phyloP scores from a whole-genome alignment of 2,888 invertebrate species.

The Latheticus oryzae region DNA sequence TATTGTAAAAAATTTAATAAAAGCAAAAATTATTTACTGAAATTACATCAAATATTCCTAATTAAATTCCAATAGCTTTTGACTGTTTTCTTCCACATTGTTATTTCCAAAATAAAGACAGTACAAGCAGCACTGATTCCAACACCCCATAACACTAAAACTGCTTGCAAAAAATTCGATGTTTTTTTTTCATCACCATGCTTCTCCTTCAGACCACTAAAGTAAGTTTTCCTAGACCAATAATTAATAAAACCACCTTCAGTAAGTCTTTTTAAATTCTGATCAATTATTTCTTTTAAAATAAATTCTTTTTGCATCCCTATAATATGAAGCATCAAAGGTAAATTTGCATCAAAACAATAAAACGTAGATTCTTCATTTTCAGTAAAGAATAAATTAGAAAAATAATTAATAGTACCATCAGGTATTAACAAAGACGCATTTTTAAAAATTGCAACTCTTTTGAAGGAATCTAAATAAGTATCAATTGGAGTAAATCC shows the following conservation, averaged over 20 bases:
- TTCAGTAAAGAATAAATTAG: constrained; percentile 2
- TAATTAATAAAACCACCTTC: constrained; percentile 19
- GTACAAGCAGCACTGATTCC: not conserved
- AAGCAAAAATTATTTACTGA: too few relatives aligned
- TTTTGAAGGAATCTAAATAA: constrained; percentile 1
- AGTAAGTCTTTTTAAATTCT: not conserved
- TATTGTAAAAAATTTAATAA: too few relatives aligned
- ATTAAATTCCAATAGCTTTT: too few relatives aligned
- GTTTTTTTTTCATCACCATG: too few relatives aligned
- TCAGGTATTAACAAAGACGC: constrained; percentile 8
- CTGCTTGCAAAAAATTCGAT: too few relatives aligned
- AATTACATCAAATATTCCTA: too few relatives aligned
- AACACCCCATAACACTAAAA: too few relatives aligned
- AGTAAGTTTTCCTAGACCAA: constrained; percentile 5
- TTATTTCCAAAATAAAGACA: not conserved
- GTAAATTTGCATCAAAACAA: constrained; percentile 8
- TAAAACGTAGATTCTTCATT: not conserved
- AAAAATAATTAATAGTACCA: too few relatives aligned
- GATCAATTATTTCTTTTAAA: constrained; percentile 9
- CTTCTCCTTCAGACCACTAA: too few relatives aligned
- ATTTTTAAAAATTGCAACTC: constrained; percentile 6
- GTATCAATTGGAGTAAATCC: too few relatives aligned
- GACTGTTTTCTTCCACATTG: too few relatives aligned
- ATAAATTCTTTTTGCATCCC: constrained; percentile 16
- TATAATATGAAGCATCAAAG: constrained; percentile 4